Percentiles rank a stretch among this genome's conserved stretches.
Evolutionary conservation across 2,888 invertebrate genomes (phyloP).

Genomic region (Lapara coniferarum): DNA sequence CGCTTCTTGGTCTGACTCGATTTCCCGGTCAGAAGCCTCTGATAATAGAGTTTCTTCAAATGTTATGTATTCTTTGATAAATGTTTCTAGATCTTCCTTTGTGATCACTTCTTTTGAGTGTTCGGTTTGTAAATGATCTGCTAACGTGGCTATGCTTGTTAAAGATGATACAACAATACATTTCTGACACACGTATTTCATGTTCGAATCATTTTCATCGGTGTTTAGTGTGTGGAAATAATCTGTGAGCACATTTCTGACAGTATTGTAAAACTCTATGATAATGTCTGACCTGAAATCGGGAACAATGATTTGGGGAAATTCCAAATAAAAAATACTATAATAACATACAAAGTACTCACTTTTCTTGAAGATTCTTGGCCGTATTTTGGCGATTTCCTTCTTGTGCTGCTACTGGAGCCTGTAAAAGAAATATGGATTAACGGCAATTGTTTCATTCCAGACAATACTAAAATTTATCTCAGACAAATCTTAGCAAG

Average conservation of each 20-base stretch:
- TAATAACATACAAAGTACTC: slow-evolving; percentile 1
- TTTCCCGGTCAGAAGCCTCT: slow-evolving; percentile 47
- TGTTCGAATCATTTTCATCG: slow-evolving; percentile 45
- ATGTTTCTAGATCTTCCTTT: slow-evolving; percentile 42
- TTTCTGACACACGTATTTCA: slow-evolving; percentile 62
- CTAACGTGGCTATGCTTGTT: slow-evolving; percentile 43
- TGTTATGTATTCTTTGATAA: slow-evolving; percentile 60
- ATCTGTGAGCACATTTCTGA: slow-evolving; percentile 51
- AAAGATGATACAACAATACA: slow-evolving; percentile 49
- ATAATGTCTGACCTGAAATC: slow-evolving; percentile 53
- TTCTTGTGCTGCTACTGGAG: not conserved
- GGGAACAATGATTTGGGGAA: slow-evolving; percentile 16
- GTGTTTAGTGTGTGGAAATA: slow-evolving; percentile 50
- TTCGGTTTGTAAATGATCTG: slow-evolving; percentile 48
- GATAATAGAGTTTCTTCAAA: slow-evolving; percentile 57
- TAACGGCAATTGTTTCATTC: too few species aligned
- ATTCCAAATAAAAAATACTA: not conserved
- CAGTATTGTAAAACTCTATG: slow-evolving; percentile 26
- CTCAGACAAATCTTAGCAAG: too few species aligned
- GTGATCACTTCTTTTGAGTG: slow-evolving; percentile 45
- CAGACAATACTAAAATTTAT: too few species aligned
- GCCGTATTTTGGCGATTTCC: not conserved
- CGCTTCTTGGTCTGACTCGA: slow-evolving; percentile 28
- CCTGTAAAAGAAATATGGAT: not conserved
- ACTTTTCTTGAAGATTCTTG: not conserved